Percentiles rank a stretch among this genome's conserved stretches.
Evolutionary conservation across 1,140 invertebrate species (phyloP).

Genomic region (Sinella curviseta): DNA sequence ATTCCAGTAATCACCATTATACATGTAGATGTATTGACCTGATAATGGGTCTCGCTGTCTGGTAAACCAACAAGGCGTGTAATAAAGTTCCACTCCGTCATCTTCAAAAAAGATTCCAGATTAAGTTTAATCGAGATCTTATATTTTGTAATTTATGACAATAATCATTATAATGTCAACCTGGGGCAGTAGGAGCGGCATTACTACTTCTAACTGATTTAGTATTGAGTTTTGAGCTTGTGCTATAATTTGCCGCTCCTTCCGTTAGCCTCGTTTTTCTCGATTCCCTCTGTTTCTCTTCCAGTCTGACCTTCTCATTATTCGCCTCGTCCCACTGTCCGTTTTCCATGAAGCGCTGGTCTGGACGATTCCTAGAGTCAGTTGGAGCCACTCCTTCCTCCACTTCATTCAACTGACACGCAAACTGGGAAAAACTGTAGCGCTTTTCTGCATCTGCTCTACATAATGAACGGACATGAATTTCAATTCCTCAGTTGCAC

Average conservation of each 20-base stretch:
- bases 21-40: constrained; percentile 61
- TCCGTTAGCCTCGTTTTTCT: constrained; percentile 56
- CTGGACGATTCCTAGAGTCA: constrained; percentile 64
- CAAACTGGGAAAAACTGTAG: constrained; percentile 66
- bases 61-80: constrained; percentile 64
- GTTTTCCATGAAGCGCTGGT: constrained; percentile 68
- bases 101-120: constrained; percentile 54
- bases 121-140: too few species aligned
- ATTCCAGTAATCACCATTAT: constrained; percentile 64
- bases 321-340: constrained; percentile 69
- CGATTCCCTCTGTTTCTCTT: constrained; percentile 63
- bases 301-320: constrained; percentile 60
- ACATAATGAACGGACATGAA: too few species aligned
- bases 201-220: constrained; percentile 9
- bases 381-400: constrained; percentile 66
- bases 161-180: constrained; percentile 20
- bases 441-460: constrained; percentile 56
- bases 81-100: constrained; percentile 53
- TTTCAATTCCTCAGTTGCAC: too few species aligned
- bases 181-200: not conserved
- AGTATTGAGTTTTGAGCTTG: constrained; percentile 1
- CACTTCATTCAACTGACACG: constrained; percentile 66
- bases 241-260: constrained; percentile 51
- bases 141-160: too few species aligned
- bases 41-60: constrained; percentile 60